These are phyloP conservation scores for Drosophila cyrtoloma DNA, from an alignment of 2,888 invertebrate species.

Conservation along the genomic window DNA sequence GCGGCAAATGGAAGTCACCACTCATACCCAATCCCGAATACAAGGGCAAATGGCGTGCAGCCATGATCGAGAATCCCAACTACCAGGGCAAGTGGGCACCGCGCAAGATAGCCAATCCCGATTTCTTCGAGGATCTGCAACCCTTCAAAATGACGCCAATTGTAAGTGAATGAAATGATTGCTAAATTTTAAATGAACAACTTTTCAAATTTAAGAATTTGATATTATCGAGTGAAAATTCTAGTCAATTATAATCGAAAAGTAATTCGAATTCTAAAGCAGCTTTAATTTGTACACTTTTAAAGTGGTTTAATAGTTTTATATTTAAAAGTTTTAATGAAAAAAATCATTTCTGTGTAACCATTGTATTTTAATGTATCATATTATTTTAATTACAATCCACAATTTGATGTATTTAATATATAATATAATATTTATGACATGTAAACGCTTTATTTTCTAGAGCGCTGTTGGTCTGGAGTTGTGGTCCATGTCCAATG, in stretches of 20 bases:
- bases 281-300: background rate
- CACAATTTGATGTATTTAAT: background rate
- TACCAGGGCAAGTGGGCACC: slow-evolving; percentile 98
- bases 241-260: background rate
- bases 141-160: slow-evolving; percentile 96
- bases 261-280: background rate
- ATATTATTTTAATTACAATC: background rate
- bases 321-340: background rate
- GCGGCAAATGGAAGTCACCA: slow-evolving; percentile 95
- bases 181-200: background rate
- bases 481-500: slow-evolving; percentile 98
- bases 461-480: slow-evolving; percentile 98
- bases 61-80: slow-evolving; percentile 95
- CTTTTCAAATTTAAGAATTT: background rate
- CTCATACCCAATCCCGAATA: slow-evolving; percentile 94
- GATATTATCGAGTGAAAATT: background rate
- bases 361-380: too few relatives aligned
- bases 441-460: slow-evolving; percentile 26
- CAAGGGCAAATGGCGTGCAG: slow-evolving; percentile 97
- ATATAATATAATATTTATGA: background rate
- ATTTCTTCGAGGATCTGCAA: slow-evolving; percentile 95
- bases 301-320: background rate
- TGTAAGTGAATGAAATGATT: slow-evolving; percentile 87
- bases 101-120: slow-evolving; percentile 94
- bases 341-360: too few relatives aligned